Percentiles rank a stretch among this genome's conserved stretches.
phyloP scores from a whole-genome alignment of 2,888 invertebrate genomes.

The Oscheius onirici region DNA sequence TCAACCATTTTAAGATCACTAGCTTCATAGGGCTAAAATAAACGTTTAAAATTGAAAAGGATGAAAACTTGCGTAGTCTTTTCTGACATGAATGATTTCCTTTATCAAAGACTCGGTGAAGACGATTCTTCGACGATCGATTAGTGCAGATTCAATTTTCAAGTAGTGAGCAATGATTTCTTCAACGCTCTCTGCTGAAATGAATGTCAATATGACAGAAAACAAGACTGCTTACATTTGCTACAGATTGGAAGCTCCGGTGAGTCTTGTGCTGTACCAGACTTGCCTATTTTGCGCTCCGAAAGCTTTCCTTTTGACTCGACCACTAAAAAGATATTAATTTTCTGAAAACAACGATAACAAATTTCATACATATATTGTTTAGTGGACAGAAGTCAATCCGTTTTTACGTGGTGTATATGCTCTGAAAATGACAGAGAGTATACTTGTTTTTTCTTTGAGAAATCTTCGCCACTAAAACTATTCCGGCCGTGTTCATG shows the following conservation, averaged over 20 bases:
- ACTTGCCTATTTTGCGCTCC: background rate
- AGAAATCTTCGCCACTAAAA: too few relatives aligned
- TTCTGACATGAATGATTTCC: background rate
- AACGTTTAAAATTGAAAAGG: background rate
- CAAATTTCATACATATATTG: too few relatives aligned
- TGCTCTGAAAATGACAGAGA: too few relatives aligned
- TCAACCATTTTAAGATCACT: background rate
- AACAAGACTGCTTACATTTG: background rate
- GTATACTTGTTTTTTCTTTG: too few relatives aligned
- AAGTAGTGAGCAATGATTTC: conserved; percentile 6
- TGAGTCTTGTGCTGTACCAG: background rate
- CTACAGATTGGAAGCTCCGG: background rate
- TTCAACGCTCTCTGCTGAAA: background rate
- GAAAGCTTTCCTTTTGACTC: conserved; percentile 11
- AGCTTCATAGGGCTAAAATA: background rate
- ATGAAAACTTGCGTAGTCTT: background rate
- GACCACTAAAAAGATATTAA: background rate
- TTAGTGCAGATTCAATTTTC: background rate
- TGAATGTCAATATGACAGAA: background rate
- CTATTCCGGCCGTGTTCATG: too few relatives aligned
- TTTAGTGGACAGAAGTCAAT: too few relatives aligned
- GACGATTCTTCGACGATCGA: background rate
- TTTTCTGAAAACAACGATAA: too few relatives aligned
- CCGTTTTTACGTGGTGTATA: too few relatives aligned
- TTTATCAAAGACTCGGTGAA: background rate